Evolutionary conservation across 2,888 invertebrate genomes (phyloP).

Genomic region (Tupiocoris notatus): DNA sequence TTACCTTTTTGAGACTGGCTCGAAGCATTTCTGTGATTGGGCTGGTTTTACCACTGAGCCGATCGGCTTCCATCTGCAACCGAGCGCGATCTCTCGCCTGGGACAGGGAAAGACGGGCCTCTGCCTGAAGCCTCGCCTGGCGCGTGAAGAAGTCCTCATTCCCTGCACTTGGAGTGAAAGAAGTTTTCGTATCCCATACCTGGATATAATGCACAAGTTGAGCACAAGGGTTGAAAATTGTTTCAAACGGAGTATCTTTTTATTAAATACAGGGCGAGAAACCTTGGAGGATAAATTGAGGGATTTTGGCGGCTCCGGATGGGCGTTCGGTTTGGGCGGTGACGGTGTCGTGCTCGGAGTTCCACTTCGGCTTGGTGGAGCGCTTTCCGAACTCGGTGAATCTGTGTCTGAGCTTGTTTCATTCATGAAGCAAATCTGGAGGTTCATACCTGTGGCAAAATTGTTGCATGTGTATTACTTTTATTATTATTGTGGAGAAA

Average conservation of each 20-base stretch:
- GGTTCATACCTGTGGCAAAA: slow-evolving; percentile 72
- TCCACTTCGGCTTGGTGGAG: slow-evolving; percentile 40
- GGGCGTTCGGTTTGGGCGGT: slow-evolving; percentile 45
- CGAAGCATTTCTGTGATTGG: slow-evolving; percentile 85
- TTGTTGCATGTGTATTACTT: no score
- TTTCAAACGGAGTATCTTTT: no score
- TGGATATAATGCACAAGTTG: no score
- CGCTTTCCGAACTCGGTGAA: slow-evolving; percentile 52
- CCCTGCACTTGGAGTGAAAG: neutral
- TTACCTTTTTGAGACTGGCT: slow-evolving; percentile 70
- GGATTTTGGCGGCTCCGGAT: slow-evolving; percentile 45
- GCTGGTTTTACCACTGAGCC: slow-evolving; percentile 69
- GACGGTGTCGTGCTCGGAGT: slow-evolving; percentile 25
- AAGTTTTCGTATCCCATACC: slow-evolving; percentile 23
- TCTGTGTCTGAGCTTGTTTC: slow-evolving; percentile 80
- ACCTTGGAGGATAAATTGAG: slow-evolving; percentile 43
- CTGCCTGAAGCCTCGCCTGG: slow-evolving; percentile 78
- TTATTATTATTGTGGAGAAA: no score
- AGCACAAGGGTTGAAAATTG: neutral
- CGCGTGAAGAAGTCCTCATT: slow-evolving; percentile 67
- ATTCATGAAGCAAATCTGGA: slow-evolving; percentile 95
- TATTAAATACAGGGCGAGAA: no score
- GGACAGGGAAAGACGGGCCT: slow-evolving; percentile 81
- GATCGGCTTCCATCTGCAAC: slow-evolving; percentile 83
- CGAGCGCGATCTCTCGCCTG: slow-evolving; percentile 90